Base-by-base conservation (phyloP, 1,140 invertebrate species). In the Telenomus remus region DNA sequence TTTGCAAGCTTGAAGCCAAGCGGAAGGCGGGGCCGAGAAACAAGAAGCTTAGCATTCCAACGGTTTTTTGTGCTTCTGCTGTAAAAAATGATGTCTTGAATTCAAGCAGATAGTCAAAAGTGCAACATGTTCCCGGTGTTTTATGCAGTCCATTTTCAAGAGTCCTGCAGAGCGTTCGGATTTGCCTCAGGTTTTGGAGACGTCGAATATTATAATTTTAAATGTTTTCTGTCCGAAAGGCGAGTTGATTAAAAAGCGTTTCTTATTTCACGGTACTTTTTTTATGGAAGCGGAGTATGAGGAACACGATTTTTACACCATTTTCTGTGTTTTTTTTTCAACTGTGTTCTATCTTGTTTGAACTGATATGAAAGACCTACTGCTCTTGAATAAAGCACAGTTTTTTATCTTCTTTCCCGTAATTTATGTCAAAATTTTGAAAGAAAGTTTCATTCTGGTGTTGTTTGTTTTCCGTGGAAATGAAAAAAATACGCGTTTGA, bases 11-110 rank as follows among this genome's bases (percentile, higher is more conserved):
- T 68, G 61, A 72, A 66, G 46, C 47, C 61, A 19, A 71, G 76
- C 76, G 69, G 65, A 78, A 78, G 65, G 77, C 63, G 57, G 69
- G 59, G 69, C 68, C 64, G 73, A 71, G 68, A 72, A 75, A 79
- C 63, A 71, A 79, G 66, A 37, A 79, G 71, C 71, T 78, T 74
- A 74, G 65, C 60, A 74, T 71, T 74, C 65, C 60, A 55, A 42
- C 46, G 44, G 37, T 64, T 74, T 78, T 74, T 66, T 74, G 53
- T 57, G 42, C 44, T 44, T 13, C 1, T 3, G 12, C 43, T 13
- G 43, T 44, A 13, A 44, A 44, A 44, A 44, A 44, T 13, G 13
- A 14, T 13, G 13, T 44, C 43, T 44, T 44, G 7, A 44, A 44
- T 44, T 44, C 43, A 44, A 44, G 43, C 43, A 13, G 12, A 44